A percentile compares a stretch with the other conserved stretches of the same genome.
phyloP scores from a whole-genome alignment of 2,797 vertebrate genomes.

The Erpetoichthys calabaricus region DNA sequence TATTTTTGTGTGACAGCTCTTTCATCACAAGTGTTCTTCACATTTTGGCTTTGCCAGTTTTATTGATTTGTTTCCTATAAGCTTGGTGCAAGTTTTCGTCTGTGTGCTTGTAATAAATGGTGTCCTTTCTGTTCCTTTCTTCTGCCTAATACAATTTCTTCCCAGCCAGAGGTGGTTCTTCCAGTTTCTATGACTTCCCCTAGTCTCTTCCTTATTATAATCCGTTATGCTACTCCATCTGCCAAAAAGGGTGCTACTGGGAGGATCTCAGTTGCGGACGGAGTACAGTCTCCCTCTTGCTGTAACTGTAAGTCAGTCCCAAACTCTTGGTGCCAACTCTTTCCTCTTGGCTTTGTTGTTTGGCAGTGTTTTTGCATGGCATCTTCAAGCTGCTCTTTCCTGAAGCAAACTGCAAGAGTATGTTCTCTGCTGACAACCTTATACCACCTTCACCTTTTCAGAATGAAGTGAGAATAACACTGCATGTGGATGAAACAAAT shows the following conservation, averaged over 20 bases:
- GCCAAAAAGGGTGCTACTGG: slow-evolving; percentile 43
- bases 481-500: slow-evolving; percentile 60
- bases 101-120: slow-evolving; percentile 22
- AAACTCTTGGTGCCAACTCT: slow-evolving; percentile 22
- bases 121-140: slow-evolving; percentile 31
- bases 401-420: too few species aligned
- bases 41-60: too few species aligned
- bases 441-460: slow-evolving; percentile 42
- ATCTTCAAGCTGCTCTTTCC: too few species aligned
- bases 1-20: too few species aligned
- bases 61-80: too few species aligned
- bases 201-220: slow-evolving; percentile 58
- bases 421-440: neutral
- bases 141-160: slow-evolving; percentile 49
- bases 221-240: slow-evolving; percentile 52
- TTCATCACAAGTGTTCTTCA: too few species aligned
- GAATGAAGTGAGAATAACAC: slow-evolving; percentile 73
- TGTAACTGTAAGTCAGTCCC: slow-evolving; percentile 67
- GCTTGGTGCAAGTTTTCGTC: slow-evolving; percentile 3
- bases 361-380: slow-evolving; percentile 14
- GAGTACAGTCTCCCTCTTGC: slow-evolving; percentile 55
- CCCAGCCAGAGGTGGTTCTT: slow-evolving; percentile 64
- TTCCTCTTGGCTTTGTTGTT: slow-evolving; percentile 12
- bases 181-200: slow-evolving; percentile 52
- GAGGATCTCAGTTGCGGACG: slow-evolving; percentile 58